phyloP scores from a whole-genome alignment of 2,888 invertebrate genomes.

The Nephrotoma appendiculata region DNA sequence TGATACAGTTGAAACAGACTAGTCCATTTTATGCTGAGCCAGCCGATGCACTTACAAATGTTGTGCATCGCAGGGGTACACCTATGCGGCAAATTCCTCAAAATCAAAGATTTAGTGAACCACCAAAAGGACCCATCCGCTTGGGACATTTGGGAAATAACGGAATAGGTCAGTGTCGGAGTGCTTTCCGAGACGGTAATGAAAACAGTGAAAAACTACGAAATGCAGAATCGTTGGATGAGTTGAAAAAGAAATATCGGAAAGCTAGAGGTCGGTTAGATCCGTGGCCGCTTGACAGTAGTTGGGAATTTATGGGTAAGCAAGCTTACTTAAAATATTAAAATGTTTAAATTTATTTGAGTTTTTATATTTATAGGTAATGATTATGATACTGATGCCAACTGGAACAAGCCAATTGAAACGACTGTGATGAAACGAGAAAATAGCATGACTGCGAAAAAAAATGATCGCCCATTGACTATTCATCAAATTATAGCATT shows the following conservation, averaged over 20 bases:
- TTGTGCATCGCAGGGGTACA: slow-evolving; percentile 23
- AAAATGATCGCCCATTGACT: slow-evolving; percentile 36
- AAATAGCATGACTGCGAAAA: slow-evolving; percentile 19
- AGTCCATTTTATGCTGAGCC: slow-evolving; percentile 86
- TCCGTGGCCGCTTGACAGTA: slow-evolving; percentile 75
- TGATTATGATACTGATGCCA: slow-evolving; percentile 26
- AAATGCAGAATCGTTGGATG: slow-evolving; percentile 28
- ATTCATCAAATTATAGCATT: slow-evolving; percentile 68
- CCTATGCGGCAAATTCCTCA: slow-evolving; percentile 24
- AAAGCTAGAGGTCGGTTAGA: slow-evolving; percentile 31
- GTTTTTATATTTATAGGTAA: slow-evolving; percentile 12
- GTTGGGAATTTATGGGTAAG: slow-evolving; percentile 78
- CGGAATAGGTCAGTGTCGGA: not conserved
- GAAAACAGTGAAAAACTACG: not conserved
- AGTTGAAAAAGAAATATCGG: slow-evolving; percentile 37
- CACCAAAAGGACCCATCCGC: slow-evolving; percentile 30
- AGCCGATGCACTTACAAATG: slow-evolving; percentile 53
- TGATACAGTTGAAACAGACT: slow-evolving; percentile 42
- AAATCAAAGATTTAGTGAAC: slow-evolving; percentile 47
- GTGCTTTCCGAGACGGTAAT: too few species aligned
- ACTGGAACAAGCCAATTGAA: slow-evolving; percentile 20
- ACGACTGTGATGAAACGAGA: slow-evolving; percentile 14
- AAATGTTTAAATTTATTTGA: not conserved
- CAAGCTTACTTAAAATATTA: slow-evolving; percentile 24
- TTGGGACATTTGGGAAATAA: not conserved